These are phyloP conservation scores for Brachymystax lenok DNA, from an alignment of 2,797 vertebrate genomes.

Conservation along the genomic window DNA sequence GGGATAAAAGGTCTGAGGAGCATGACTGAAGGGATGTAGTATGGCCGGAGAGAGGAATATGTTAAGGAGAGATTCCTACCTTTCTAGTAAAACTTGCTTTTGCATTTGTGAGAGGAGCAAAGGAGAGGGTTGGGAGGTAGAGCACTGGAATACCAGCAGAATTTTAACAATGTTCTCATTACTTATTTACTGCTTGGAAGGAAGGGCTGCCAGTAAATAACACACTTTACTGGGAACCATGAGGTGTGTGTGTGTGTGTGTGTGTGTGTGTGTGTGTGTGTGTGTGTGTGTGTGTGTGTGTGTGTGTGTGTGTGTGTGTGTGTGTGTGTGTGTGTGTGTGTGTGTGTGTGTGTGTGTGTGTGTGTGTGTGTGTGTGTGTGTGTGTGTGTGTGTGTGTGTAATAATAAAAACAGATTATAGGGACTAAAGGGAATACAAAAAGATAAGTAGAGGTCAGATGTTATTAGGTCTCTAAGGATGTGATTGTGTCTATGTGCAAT, in stretches of 20 bases:
- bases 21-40: background rate
- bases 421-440: no score
- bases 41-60: background rate
- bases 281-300: constrained; percentile 1
- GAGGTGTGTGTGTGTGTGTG: constrained; percentile 12
- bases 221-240: constrained; percentile 36
- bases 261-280: constrained; percentile 18
- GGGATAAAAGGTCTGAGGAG: constrained; percentile 8
- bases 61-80: constrained; percentile 17
- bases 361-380: background rate
- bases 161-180: constrained; percentile 78
- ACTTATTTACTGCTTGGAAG: constrained; percentile 75
- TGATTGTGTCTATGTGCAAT: background rate
- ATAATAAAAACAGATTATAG: no score
- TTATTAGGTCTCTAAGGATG: no score
- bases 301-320: background rate
- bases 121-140: background rate
- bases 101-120: constrained; percentile 29
- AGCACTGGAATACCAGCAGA: constrained; percentile 61
- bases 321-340: background rate
- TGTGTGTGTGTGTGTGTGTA: no score
- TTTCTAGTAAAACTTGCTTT: constrained; percentile 31
- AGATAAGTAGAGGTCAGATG: no score
- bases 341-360: background rate
- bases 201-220: constrained; percentile 54